Percentiles rank a stretch among this genome's conserved stretches.
Conservation (phyloP, 2,113 vertebrate genomes). For the Dasypus novemcinctus region DNA sequence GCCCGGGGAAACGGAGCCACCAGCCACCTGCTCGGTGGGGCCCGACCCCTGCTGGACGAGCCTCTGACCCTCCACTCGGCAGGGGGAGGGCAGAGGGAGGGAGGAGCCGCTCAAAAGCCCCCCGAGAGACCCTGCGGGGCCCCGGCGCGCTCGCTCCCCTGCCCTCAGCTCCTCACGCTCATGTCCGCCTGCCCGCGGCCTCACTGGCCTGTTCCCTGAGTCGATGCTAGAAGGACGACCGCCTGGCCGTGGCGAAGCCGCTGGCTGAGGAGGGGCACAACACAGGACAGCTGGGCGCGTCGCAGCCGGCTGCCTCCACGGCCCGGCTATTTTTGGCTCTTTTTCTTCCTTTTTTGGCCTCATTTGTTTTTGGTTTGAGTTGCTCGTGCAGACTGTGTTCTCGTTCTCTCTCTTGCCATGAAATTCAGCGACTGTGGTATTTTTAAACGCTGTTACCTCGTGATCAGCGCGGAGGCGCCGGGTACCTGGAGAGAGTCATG, state of each 20-base stretch:
- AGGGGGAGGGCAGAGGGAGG: no score
- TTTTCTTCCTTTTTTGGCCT: constrained; percentile 1
- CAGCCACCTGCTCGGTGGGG: no score
- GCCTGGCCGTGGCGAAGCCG: neutral
- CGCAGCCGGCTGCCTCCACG: neutral
- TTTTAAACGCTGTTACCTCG: neutral
- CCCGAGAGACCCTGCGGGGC: accelerated
- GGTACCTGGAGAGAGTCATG: accelerated
- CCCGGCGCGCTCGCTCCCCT: neutral
- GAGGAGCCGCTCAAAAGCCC: neutral
- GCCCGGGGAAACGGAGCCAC: no score
- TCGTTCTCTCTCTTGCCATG: neutral
- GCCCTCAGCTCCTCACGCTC: neutral
- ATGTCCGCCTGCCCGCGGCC: neutral
- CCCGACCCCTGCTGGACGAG: neutral
- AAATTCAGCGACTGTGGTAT: neutral
- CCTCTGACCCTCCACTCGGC: neutral
- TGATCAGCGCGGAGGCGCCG: neutral
- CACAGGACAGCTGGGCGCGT: constrained; percentile 57
- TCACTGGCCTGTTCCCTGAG: neutral
- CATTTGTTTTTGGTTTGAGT: constrained; percentile 68
- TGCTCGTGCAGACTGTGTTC: constrained; percentile 51
- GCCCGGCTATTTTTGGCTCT: constrained; percentile 64
- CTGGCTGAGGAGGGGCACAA: neutral
- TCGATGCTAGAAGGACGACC: neutral